Evolutionary conservation across 2,888 invertebrate species (phyloP).

Genomic region (Tridacna crocea): DNA sequence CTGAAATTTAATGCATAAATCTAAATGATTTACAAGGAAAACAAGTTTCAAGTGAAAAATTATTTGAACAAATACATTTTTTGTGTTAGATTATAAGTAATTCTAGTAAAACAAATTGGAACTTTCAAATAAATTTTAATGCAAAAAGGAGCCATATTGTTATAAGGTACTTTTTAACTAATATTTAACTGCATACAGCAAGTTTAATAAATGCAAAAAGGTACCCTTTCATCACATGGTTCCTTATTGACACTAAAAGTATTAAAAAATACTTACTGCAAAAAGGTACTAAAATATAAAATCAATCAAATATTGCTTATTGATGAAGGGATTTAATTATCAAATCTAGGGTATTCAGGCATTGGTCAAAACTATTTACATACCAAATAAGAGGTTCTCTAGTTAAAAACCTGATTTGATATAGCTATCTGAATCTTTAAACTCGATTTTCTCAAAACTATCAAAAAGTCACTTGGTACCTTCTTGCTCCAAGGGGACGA

Average conservation of each 20-base stretch:
- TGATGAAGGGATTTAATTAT: neutral
- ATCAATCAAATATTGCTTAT: too few species aligned
- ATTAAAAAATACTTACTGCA: neutral
- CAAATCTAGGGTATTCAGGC: neutral
- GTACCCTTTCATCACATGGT: neutral
- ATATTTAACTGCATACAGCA: neutral
- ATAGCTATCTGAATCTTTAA: neutral
- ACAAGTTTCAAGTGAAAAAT: too few species aligned
- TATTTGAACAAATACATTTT: too few species aligned
- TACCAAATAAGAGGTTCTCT: neutral
- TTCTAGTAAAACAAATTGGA: too few species aligned
- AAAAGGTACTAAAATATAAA: neutral
- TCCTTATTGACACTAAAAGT: neutral
- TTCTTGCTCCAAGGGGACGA: too few species aligned
- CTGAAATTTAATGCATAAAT: too few species aligned
- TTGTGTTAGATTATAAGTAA: too few species aligned
- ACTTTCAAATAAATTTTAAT: neutral
- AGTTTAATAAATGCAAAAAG: neutral
- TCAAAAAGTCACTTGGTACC: slow-evolving; percentile 1
- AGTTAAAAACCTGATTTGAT: neutral
- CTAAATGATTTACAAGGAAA: too few species aligned
- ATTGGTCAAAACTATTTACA: neutral
- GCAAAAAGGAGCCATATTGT: neutral
- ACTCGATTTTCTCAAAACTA: too few species aligned
- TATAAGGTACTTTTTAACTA: neutral